Base-by-base conservation (phyloP, 2,888 invertebrate species). In the Acanthococcus lagerstroemiae region DNA sequence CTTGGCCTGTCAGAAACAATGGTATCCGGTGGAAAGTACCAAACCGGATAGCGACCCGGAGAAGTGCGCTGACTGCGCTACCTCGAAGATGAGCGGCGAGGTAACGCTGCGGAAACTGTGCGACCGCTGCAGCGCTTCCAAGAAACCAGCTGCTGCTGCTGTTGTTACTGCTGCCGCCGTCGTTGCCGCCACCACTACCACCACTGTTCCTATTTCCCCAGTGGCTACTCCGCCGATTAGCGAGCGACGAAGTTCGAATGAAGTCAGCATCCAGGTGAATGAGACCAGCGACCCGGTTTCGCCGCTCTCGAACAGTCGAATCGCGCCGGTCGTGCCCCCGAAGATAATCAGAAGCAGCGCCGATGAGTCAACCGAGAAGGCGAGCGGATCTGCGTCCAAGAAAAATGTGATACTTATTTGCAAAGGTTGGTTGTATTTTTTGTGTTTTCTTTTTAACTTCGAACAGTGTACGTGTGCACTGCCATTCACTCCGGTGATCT, bases 321-420 rank as follows among this genome's bases (percentile, higher is more conserved):
- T n/a, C n/a, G n/a, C n/a, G n/a, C n/a, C n/a, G n/a, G n/a, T n/a
- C n/a, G n/a, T n/a, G n/a, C n/a, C n/a, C n/a, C n/a, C n/a, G n/a
- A n/a, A n/a, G n/a, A n/a, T n/a, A n/a, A n/a, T n/a, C n/a, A n/a
- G n/a, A n/a, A n/a, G n/a, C n/a, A n/a, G n/a, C n/a, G 37, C n/a
- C 37, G n/a, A 37, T 3, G n/a, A 37, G 37, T 2, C 37, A 37
- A 2, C n/a, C 37, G 3, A 15, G 12, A n/a, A 37, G n/a, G 37
- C 12, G 3, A 37, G 37, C 3, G 37, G 2, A 37, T 37, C 37
- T 15, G 12, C 44, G 17, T 25, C 58, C 3, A 58, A 44, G 58
- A 58, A 58, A 22, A 46, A 46, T 24, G 58, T 58, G 3, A 45
- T 44, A 17, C 46, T 58, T 6, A 58, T 58, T 46, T 58, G 58